Evolutionary conservation across 2,113 vertebrate genomes (phyloP).

Genomic region (Callorhinus ursinus): DNA sequence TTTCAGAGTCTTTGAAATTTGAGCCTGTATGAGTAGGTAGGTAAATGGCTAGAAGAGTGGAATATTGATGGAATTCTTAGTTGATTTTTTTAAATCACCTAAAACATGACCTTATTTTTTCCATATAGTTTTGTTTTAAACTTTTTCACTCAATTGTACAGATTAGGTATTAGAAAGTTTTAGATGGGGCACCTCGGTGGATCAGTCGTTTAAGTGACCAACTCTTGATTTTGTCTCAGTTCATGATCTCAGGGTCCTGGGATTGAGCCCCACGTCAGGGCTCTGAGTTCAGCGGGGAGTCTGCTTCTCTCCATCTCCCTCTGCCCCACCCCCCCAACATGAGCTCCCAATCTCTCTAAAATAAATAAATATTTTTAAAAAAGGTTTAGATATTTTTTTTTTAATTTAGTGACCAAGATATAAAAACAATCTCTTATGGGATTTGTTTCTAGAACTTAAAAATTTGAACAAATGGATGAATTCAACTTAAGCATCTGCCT

Average conservation of each 20-base stretch:
- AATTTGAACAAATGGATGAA: neutral
- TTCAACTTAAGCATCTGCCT: neutral
- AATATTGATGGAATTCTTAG: neutral
- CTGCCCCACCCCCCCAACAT: neutral
- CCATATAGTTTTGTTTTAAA: neutral
- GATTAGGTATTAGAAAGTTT: neutral
- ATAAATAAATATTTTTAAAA: neutral
- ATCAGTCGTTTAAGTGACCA: neutral
- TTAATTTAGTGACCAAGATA: neutral
- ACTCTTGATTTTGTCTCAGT: neutral
- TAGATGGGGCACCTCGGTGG: neutral
- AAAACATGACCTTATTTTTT: neutral
- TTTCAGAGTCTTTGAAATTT: slow-evolving; percentile 37
- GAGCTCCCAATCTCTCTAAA: neutral
- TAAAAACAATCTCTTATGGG: neutral
- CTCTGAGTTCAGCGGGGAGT: neutral
- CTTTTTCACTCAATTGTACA: neutral
- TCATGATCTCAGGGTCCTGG: neutral
- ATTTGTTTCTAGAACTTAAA: neutral
- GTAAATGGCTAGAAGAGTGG: neutral
- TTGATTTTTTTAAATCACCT: neutral
- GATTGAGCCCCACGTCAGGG: neutral
- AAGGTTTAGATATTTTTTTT: neutral
- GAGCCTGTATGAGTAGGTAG: neutral
- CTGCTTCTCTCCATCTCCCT: neutral